A percentile compares a stretch with the other conserved stretches of the same genome.
These are phyloP conservation scores for Alfaro cultratus DNA, from an alignment of 2,797 vertebrate genomes.

Conservation along the genomic window DNA sequence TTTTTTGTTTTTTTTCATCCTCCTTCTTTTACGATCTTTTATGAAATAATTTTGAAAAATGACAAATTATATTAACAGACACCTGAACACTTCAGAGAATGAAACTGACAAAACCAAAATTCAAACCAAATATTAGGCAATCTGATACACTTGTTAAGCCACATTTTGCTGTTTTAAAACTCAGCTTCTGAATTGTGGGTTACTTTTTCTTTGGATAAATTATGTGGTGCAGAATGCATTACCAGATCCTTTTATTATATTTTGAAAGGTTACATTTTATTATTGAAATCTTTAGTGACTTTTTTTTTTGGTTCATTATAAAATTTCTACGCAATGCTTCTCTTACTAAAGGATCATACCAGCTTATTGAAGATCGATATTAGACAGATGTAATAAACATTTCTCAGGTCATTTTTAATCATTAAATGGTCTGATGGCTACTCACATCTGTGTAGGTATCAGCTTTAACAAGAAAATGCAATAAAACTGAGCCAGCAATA, in stretches of 20 bases:
- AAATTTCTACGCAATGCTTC: background rate
- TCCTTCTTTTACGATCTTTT: background rate
- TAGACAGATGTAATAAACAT: background rate
- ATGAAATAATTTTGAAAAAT: background rate
- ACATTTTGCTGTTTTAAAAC: background rate
- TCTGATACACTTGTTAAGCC: background rate
- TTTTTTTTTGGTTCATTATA: background rate
- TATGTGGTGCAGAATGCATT: background rate
- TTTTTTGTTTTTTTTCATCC: background rate
- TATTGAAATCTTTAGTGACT: background rate
- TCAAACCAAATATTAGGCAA: background rate
- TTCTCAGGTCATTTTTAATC: conserved; percentile 22
- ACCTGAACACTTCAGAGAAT: background rate
- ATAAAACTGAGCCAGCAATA: conserved; percentile 45
- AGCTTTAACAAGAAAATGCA: conserved; percentile 40
- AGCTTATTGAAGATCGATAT: background rate
- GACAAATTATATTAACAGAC: background rate
- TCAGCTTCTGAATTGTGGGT: background rate
- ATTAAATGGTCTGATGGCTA: conserved; percentile 22
- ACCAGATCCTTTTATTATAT: background rate
- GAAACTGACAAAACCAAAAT: background rate
- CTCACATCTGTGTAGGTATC: conserved; percentile 28
- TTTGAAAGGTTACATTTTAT: background rate
- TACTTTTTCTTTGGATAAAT: background rate
- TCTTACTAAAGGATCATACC: background rate